Conservation (phyloP, 2,888 invertebrate species). For the Drosophila picticornis region DNA sequence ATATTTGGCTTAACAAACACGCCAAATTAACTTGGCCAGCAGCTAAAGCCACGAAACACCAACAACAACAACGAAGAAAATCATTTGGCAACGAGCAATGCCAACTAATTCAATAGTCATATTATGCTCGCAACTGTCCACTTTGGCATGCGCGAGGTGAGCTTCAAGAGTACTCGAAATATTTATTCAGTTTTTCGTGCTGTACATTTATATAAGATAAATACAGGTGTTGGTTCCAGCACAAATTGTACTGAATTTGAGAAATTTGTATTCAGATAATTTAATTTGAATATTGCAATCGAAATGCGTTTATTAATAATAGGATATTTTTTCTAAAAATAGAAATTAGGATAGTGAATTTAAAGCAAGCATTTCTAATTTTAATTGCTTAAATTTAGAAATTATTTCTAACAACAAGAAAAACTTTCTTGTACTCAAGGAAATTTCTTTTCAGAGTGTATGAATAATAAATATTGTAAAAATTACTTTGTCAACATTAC, state of each 20-base stretch:
- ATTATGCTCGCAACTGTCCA: neutral
- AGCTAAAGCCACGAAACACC: slow-evolving; percentile 19
- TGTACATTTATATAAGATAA: neutral
- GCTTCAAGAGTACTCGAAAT: neutral
- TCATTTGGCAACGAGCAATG: slow-evolving; percentile 1
- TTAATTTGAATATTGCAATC: neutral
- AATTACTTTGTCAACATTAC: too few species aligned
- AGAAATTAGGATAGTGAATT: too few species aligned
- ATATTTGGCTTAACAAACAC: slow-evolving; percentile 67
- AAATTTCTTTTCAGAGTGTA: neutral
- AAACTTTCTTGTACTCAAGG: rapidly evolving
- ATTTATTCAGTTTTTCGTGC: neutral
- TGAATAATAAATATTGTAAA: neutral
- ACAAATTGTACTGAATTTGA: too few species aligned
- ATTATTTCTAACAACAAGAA: neutral
- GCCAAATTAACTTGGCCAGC: slow-evolving; percentile 67
- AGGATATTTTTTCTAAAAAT: too few species aligned
- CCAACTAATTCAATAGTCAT: slow-evolving; percentile 39
- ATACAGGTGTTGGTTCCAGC: too few species aligned
- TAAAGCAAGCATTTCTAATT: too few species aligned
- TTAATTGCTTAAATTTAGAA: neutral
- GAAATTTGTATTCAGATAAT: neutral
- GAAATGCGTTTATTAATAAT: neutral
- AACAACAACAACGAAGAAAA: slow-evolving; percentile 8
- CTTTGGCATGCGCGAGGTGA: slow-evolving; percentile 9